Evolutionary conservation across 2,113 vertebrate species (phyloP), one percentile per base, ranked within the genome.

Genomic region (Alexandromys fortis): DNA sequence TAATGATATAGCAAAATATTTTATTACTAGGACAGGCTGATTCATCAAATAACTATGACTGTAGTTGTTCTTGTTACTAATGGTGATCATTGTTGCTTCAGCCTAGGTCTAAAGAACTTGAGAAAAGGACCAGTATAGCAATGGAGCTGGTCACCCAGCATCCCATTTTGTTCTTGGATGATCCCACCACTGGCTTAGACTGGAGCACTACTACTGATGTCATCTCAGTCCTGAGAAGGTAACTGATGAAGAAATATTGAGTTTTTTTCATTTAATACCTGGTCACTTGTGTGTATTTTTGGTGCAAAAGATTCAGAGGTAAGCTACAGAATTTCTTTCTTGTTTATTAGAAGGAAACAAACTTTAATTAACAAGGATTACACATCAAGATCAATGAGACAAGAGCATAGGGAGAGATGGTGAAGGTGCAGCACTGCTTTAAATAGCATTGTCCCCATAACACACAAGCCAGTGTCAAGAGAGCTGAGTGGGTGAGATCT

Each of bases 101-200:
- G 99, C 99, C 99, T 96, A 99, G 99, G 86, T 99, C 99, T 0
- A 99, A 99, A 96, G 99, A 99, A 77, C 99, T 99, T 96, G 98
- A 98, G 70, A 99, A 99, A 98, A 99, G 99, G 97, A 99, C 99
- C 24, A 99, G 94, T 96, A 99, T 99, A 7, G 99, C 99, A 5
- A 99, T 99, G 99, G 99, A 99, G 97, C 98, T 99, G 42, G 99
- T 99, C 91, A 99, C 98, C 0, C 98, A 99, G 90, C 99, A 99
- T 4, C 96, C 98, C 0, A 98, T 99, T 82, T 98, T 99, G 47
- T 99, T 99, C 97, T 97, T 99, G 98, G 99, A 99, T 92, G 99
- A 99, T 77, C 99, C 99, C n/a, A 99, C 99, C 21, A 99, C 99
- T 0, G 99, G 99, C 2, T 98, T 99, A 30, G 99, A 99, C 52